Percentiles rank a stretch among this genome's conserved stretches.
Evolutionary conservation across 2,888 invertebrate species (phyloP).

Genomic region (Rhingia rostrata): DNA sequence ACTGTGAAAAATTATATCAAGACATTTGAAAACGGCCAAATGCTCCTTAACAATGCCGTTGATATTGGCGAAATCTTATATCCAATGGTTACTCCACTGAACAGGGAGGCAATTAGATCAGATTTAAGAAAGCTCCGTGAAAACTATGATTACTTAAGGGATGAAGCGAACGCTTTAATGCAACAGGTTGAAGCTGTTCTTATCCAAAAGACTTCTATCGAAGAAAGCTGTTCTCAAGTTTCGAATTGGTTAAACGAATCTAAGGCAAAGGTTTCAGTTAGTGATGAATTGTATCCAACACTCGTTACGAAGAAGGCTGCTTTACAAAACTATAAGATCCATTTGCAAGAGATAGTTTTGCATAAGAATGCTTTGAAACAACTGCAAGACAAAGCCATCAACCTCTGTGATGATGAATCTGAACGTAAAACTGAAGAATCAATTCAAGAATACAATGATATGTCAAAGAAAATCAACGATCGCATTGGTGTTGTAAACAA

Average conservation of each 20-base stretch:
- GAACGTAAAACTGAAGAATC: conserved; percentile 89
- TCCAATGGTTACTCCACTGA: conserved; percentile 92
- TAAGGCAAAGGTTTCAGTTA: conserved; percentile 89
- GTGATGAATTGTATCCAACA: conserved; percentile 89
- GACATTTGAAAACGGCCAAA: conserved; percentile 91
- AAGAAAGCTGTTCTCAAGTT: conserved; percentile 94
- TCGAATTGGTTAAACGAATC: conserved; percentile 93
- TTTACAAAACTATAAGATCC: conserved; percentile 90
- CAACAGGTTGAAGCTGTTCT: conserved; percentile 94
- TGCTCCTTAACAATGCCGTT: conserved; percentile 89
- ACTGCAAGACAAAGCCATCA: conserved; percentile 91
- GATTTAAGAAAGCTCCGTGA: conserved; percentile 92
- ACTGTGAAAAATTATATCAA: conserved; percentile 86
- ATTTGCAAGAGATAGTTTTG: conserved; percentile 92
- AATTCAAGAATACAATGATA: conserved; percentile 88
- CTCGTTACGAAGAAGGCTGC: conserved; percentile 95
- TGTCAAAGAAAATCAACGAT: conserved; percentile 87
- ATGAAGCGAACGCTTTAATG: conserved; percentile 91
- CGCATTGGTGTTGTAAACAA: conserved; percentile 87
- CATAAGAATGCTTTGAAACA: conserved; percentile 93
- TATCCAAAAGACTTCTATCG: conserved; percentile 95
- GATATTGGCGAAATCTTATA: conserved; percentile 95
- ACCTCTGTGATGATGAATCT: conserved; percentile 91
- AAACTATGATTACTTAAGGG: conserved; percentile 92
- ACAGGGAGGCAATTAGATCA: conserved; percentile 92